Base-by-base conservation (phyloP, 2,888 invertebrate genomes). In the Melipona beecheii region DNA sequence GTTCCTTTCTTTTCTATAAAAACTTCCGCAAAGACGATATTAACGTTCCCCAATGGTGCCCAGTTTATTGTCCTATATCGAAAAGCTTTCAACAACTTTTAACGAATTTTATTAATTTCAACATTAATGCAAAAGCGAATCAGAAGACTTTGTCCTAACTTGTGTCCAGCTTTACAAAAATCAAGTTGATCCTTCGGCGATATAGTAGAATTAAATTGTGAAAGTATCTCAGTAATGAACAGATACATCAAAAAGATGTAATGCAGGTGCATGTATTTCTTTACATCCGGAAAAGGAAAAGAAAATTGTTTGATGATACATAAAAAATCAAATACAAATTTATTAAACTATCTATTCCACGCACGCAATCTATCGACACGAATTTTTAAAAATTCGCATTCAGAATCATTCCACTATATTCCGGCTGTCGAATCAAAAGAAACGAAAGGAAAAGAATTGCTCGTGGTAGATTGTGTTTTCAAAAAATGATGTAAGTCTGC, bases 81-180 rank as follows among this genome's bases (percentile, higher is more conserved):
- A 21, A 75, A 69, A 65, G 56, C 78, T 64, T 77, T 80, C 68
- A 62, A 27, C 56, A 56, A 70, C 62, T 75, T 66, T 75, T 43
- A 52, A 60, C 58, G 68, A 52, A 60, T 70, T 70, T 64, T 64
- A 65, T 70, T 49, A 77, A 64, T 64, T 69, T 56, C 19, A 1
- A 24, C 68, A 62, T 17, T 27, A 4, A 31, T 31, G 54, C 19
- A 60, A 62, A 76, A 68, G 62, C 76, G 69, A 64, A 31, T 31
- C 36, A 56, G 50, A 56, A 31, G n/a, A 21, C 13, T n/a, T 50
- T 19, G 52, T 50, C 27, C 43, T 17, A 13, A 5, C 31, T 76
- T 36, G 9, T 24, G 27, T 5, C 0, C 27, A 11, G 27, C 31
- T 49, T 50, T 4, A 2, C 54, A 3, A 58, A 43, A 56, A n/a